Evolutionary conservation across 2,113 vertebrate genomes (phyloP).

Genomic region (Phasianus colchicus): DNA sequence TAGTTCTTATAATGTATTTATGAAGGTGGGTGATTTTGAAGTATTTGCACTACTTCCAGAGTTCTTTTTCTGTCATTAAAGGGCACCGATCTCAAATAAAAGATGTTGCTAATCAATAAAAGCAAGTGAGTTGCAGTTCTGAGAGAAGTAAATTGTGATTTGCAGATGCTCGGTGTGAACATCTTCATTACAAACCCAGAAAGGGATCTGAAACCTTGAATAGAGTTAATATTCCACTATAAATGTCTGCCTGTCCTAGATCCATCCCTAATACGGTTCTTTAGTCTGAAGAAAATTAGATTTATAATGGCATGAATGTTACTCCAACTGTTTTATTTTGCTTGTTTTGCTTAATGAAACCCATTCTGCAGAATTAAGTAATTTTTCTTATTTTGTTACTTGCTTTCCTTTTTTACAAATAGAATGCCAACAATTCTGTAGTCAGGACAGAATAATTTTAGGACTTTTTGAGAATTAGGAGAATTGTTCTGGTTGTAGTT

Average conservation of each 20-base stretch:
- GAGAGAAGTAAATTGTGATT: background rate
- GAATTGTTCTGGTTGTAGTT: background rate
- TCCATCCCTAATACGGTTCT: background rate
- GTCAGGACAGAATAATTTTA: background rate
- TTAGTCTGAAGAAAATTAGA: constrained; percentile 11
- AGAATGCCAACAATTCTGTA: background rate
- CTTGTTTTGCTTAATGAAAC: constrained; percentile 44
- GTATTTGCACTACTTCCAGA: background rate
- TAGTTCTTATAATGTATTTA: background rate
- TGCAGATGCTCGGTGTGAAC: background rate
- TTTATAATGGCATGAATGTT: constrained; percentile 20
- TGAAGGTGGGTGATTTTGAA: background rate
- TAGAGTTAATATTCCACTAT: background rate
- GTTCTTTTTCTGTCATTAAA: background rate
- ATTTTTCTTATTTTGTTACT: constrained; percentile 38
- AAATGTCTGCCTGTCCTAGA: background rate
- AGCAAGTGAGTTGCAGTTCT: background rate
- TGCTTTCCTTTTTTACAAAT: background rate
- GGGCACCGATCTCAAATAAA: background rate
- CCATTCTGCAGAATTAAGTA: constrained; percentile 45
- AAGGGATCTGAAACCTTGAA: background rate
- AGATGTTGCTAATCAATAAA: background rate
- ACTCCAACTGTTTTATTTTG: constrained; percentile 39
- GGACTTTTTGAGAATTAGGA: background rate
- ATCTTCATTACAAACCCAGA: background rate